Evolutionary conservation across 2,797 vertebrate genomes (phyloP), one percentile per base, ranked within the genome.

Genomic region (Oreochromis mossambicus): DNA sequence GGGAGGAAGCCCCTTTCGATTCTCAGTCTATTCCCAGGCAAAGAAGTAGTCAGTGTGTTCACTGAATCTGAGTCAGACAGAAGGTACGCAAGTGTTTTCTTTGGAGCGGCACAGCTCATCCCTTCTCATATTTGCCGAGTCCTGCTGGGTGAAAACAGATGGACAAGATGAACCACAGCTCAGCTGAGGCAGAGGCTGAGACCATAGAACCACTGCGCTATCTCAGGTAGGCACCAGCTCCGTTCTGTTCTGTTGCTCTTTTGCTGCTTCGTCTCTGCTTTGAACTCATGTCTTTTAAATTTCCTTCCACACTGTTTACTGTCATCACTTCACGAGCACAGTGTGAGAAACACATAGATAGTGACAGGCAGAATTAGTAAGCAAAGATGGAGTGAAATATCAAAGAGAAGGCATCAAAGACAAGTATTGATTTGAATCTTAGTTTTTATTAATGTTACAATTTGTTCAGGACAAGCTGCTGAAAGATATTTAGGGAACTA

Each of bases 151-250:
- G 88, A 91, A 79, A 86, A 73, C 86, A 89, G 89, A 94, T 92
- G 90, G 92, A 95, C 93, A 96, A 96, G 91, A 97, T 97, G 96
- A 97, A 97, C 93, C 95, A 96, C 93, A 96, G 96, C 95, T 95
- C 95, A 82, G 95, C 92, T 34, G 96, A 97, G 77, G 95, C 94
- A 85, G 96, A 96, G 51, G 87, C 94, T 54, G 96, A 96, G 88
- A 95, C 91, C 92, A 96, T 93, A 88, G 96, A 97, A 85, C 92
- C 95, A 3, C 94, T 97, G 93, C 96, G 95, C 29, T 96, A 95
- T 93, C 94, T 97, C 93, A 97, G 96, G 96, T 97, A 96, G 86
- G 94, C 86, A 77, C 85, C 83, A 83, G 80, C n/a, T 21, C 81
- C 3, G 6, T 17, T 38, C 58, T 41, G 2, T 34, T 36, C 26